These are phyloP conservation scores for Ibidorhyncha struthersii DNA, from an alignment of 2,113 vertebrate species.

Conservation along the genomic window DNA sequence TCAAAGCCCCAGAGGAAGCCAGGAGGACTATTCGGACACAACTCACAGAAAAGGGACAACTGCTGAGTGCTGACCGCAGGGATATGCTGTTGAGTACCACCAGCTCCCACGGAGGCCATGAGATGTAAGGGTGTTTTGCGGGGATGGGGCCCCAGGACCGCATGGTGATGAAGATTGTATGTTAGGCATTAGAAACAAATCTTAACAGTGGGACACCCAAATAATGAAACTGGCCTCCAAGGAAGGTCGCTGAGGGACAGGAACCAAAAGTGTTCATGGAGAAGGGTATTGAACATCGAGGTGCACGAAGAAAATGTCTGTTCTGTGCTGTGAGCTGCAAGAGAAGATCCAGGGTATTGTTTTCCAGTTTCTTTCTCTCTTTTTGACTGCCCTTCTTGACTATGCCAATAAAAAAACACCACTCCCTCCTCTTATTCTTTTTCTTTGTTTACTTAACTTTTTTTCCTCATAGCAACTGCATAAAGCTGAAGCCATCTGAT, in stretches of 20 bases:
- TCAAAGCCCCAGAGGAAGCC: neutral
- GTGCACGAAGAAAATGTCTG: neutral
- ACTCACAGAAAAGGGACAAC: neutral
- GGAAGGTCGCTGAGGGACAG: neutral
- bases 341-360: slow-evolving; percentile 34
- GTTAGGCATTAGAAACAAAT: neutral
- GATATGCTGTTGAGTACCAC: neutral
- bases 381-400: slow-evolving; percentile 39
- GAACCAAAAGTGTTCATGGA: neutral
- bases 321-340: slow-evolving; percentile 1
- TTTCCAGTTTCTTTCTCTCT: neutral
- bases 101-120: neutral
- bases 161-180: neutral
- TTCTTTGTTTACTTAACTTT: slow-evolving; percentile 68
- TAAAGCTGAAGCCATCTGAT: slow-evolving; percentile 58
- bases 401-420: slow-evolving; percentile 38
- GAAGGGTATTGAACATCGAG: neutral
- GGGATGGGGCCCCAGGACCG: neutral
- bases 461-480: slow-evolving; percentile 60
- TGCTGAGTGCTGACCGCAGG: neutral
- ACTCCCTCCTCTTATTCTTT: slow-evolving; percentile 66
- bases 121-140: neutral
- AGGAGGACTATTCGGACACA: neutral
- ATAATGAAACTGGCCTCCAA: neutral
- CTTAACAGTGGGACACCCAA: neutral